Evolutionary conservation across 2,888 invertebrate species (phyloP).

Genomic region (Polietes domitor): DNA sequence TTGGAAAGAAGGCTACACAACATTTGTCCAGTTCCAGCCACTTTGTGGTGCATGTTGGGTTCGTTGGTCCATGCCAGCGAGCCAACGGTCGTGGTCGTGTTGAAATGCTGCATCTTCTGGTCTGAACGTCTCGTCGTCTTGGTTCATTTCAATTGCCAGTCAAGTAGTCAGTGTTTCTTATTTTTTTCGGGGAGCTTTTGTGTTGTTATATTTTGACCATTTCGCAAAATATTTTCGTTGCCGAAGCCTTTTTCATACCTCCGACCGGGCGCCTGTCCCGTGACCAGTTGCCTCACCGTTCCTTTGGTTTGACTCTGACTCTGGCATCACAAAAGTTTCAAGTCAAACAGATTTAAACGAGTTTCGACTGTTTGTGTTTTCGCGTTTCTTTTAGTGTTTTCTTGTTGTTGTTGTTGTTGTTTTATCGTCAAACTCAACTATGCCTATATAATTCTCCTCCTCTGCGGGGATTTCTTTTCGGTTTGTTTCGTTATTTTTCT

Average conservation of each 20-base stretch:
- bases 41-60: neutral
- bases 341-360: constrained; percentile 44
- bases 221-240: constrained; percentile 55
- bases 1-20: neutral
- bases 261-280: too few species aligned
- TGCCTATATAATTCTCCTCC: constrained; percentile 48
- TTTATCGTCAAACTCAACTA: constrained; percentile 32
- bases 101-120: constrained; percentile 36
- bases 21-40: constrained; percentile 29
- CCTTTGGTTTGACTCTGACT: constrained; percentile 7
- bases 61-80: neutral
- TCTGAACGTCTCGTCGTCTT: constrained; percentile 9
- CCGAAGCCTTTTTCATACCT: constrained; percentile 4
- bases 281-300: constrained; percentile 18
- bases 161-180: neutral
- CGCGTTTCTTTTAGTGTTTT: constrained; percentile 46
- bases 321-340: neutral
- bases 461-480: constrained; percentile 34
- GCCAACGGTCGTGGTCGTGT: constrained; percentile 12
- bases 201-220: constrained; percentile 63
- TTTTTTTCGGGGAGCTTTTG: constrained; percentile 6
- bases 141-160: constrained; percentile 5
- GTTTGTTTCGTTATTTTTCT: neutral
- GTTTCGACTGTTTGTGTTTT: constrained; percentile 45
- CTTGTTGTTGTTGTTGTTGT: constrained; percentile 36